phyloP scores from a whole-genome alignment of 2,888 invertebrate genomes.

The Apamea anceps region DNA sequence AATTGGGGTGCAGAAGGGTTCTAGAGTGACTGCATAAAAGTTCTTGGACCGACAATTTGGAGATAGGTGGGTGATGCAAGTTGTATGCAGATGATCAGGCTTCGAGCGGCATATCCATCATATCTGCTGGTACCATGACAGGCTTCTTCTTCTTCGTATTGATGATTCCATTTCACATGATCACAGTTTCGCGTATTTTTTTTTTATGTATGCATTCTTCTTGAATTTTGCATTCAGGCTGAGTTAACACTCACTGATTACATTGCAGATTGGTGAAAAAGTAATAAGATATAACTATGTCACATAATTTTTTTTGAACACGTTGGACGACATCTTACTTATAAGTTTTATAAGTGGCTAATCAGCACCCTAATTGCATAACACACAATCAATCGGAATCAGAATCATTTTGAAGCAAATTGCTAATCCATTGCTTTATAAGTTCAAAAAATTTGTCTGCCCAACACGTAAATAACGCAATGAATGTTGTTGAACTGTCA shows the following conservation, averaged over 20 bases:
- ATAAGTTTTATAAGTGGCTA: too few relatives aligned
- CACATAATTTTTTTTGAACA: neutral
- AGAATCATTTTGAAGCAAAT: too few relatives aligned
- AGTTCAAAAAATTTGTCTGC: too few relatives aligned
- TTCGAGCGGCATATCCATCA: neutral
- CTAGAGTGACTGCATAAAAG: neutral
- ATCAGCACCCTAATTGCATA: too few relatives aligned
- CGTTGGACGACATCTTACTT: neutral
- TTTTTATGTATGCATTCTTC: neutral
- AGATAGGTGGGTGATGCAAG: too few relatives aligned
- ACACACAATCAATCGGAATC: too few relatives aligned
- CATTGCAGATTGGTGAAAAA: neutral
- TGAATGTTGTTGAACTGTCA: too few relatives aligned
- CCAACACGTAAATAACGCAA: too few relatives aligned
- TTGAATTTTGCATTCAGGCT: too few relatives aligned
- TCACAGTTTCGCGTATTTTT: too few relatives aligned
- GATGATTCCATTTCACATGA: neutral
- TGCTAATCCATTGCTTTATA: too few relatives aligned
- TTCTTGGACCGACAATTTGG: neutral
- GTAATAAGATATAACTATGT: neutral
- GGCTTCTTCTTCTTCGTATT: neutral
- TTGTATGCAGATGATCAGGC: neutral
- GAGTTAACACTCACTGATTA: neutral
- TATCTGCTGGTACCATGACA: neutral
- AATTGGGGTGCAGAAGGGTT: neutral